Base-by-base conservation (phyloP, 2,888 invertebrate species). In the Baronia brevicornis region DNA sequence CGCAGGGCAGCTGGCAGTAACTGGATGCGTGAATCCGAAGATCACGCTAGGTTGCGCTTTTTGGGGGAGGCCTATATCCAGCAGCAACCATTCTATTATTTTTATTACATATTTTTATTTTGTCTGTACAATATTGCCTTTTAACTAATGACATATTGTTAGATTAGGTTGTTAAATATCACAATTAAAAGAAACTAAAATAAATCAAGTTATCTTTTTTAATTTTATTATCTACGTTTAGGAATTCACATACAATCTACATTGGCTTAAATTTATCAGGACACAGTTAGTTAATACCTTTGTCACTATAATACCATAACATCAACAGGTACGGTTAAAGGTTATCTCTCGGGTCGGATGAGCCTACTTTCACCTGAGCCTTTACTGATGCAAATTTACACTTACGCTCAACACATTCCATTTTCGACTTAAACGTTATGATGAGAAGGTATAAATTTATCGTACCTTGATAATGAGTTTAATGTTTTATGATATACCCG, bases 341-440 rank as follows among this genome's bases (percentile, higher is more conserved):
- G 77, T 74, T 73, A 78, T 71, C 73, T 65, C 40, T 38, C 23
- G 53, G 67, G 64, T 69, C 64, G 62, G 78, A 79, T 74, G 78
- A 63, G 68, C 71, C 68, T 61, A 72, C 77, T 78, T 78, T 77
- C 77, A 75, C 75, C 71, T 48, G 44, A 43, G 38, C 44, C 40
- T 45, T 46, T 49, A n/a, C n/a, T 46, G 44, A 44, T 44, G 38
- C 49, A 43, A 46, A 32, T 13, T 38, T 38, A 17, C 6, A 21
- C 20, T 10, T 24, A 22, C 18, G 21, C 8, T 9, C 6, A 0
- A n/a, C 4, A 10, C 25, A 33, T 12, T 3, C 26, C 3, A 52
- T 15, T 36, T 41, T 48, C 9, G 37, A 46, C 47, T 25, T 28
- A 54, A 52, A 30, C 2, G 0, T 2, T 2, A 10, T 4, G 0